Percentiles rank a stretch among this genome's conserved stretches.
Conservation (phyloP, 2,113 vertebrate species). For the Myotis brandtii region DNA sequence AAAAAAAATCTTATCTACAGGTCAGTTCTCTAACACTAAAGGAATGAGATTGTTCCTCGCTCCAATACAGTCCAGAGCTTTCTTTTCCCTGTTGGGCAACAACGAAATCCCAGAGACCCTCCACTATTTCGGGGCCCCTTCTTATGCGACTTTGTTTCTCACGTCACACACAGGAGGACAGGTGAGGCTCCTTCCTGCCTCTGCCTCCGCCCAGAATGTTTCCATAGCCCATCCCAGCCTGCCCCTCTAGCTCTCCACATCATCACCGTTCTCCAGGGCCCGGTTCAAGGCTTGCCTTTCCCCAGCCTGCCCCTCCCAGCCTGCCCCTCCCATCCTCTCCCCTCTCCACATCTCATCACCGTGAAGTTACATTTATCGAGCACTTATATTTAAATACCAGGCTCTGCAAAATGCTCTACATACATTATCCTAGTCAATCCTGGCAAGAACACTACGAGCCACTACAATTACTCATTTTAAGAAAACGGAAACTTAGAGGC, state of each 20-base stretch:
- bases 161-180: background rate
- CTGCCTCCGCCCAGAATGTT: background rate
- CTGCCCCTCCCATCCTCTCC: no score
- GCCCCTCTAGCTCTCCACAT: background rate
- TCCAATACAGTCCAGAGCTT: background rate
- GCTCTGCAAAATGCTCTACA: background rate
- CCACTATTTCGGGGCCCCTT: background rate
- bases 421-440: background rate
- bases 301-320: no score
- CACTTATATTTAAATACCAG: background rate
- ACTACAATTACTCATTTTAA: background rate
- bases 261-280: background rate
- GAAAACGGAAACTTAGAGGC: background rate
- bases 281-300: background rate
- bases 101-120: background rate
- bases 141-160: background rate
- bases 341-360: background rate
- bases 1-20: background rate
- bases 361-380: background rate
- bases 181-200: background rate
- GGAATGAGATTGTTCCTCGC: background rate
- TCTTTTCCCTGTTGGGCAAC: background rate
- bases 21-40: background rate
- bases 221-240: background rate
- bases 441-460: background rate